Percentiles rank a stretch among this genome's conserved stretches.
Evolutionary conservation across 2,113 vertebrate species (phyloP).

Genomic region (Gavialis gangeticus): DNA sequence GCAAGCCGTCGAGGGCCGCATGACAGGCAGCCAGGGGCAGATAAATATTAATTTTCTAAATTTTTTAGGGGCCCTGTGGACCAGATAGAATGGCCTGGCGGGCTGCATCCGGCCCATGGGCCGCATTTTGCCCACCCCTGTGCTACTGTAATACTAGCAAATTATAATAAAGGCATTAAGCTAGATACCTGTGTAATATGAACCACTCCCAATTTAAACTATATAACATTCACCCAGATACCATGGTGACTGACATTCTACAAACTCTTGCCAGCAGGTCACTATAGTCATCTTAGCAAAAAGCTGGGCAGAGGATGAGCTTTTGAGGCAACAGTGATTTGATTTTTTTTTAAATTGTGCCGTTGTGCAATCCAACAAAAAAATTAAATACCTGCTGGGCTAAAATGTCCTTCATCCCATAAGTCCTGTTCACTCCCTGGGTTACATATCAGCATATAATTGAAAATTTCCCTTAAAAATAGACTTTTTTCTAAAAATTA

Average conservation of each 20-base stretch:
- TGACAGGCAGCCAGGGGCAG: no score
- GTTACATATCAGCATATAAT: background rate
- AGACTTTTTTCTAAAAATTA: background rate
- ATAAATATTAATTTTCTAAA: no score
- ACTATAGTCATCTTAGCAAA: background rate
- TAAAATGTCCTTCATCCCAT: background rate
- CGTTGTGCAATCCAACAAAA: background rate
- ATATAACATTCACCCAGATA: background rate
- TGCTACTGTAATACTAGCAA: background rate
- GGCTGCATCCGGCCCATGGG: no score
- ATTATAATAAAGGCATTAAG: accelerated
- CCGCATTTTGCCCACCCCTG: no score
- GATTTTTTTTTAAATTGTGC: background rate
- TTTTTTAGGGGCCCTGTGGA: no score
- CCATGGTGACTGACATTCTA: background rate
- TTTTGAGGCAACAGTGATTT: accelerated
- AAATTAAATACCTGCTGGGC: background rate
- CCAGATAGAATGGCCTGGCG: no score
- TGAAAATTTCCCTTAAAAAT: background rate
- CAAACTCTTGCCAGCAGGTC: background rate
- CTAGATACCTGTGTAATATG: background rate
- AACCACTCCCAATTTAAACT: background rate
- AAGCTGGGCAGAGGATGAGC: background rate
- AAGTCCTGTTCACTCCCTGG: background rate
- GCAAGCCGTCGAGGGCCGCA: no score